Evolutionary conservation across 2,797 vertebrate genomes (phyloP), one percentile per base, ranked within the genome.

Genomic region (Phrynocephalus forsythii): DNA sequence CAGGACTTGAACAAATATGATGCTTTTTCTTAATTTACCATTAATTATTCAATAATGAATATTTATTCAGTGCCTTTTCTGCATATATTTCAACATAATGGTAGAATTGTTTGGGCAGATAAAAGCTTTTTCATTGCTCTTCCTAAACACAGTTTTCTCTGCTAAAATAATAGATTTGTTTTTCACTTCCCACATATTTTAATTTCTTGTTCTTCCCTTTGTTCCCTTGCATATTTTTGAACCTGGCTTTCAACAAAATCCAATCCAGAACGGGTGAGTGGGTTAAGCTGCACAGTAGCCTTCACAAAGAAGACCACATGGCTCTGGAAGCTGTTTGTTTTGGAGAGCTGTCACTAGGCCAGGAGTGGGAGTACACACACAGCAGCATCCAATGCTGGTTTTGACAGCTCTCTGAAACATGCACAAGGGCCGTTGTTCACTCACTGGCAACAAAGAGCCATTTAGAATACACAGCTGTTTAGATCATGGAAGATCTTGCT

Each of bases 351-450:
- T 91, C 82, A 15, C 86, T 72, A 89, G 85, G 90, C 86, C 91
- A 91, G 1, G 88, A 90, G 87, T 76, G 89, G 89, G 91, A 91
- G 87, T 60, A 83, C 44, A 26, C 44, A 26, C 78, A 86, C 84
- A n/a, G 52, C 89, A 86, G 84, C 44, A 33, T 89, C 80, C 86
- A 69, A 0, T 89, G 76, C 93, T 94, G 28, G 85, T 93, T 89
- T 94, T 95, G 92, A 89, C 11, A 26, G 88, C 44, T 6, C 48
- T 88, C 63, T 87, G 30, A 85, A 87, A 26, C 82, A 89, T 83
- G 86, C 93, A 91, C 91, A 91, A 93, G 83, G 90, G 82, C 82
- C 78, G 72, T 94, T 93, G 92, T 91, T 91, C 91, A 90, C 86
- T 90, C 89, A 72, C 89, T 72, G 85, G 67, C 77, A 38, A 15